Percentiles rank a stretch among this genome's conserved stretches.
Conservation (phyloP, 1,140 invertebrate species). For the Trissolcus basalis region DNA sequence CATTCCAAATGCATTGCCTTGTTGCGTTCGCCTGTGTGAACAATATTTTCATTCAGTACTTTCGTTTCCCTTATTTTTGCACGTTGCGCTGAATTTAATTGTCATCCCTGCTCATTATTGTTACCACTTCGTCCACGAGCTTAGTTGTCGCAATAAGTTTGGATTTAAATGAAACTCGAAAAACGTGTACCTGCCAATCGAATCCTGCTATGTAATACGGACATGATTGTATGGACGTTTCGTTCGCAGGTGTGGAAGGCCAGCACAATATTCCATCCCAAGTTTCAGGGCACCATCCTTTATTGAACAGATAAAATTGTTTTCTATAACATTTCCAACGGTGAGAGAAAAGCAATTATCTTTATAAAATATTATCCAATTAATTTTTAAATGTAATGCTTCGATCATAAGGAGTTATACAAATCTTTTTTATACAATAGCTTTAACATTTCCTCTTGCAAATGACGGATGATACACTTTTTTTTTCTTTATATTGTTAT, state of each 20-base stretch:
- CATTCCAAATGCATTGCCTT: constrained; percentile 77
- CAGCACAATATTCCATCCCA: constrained; percentile 79
- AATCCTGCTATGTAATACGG: constrained; percentile 76
- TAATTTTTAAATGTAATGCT: no score
- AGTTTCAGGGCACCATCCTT: constrained; percentile 74
- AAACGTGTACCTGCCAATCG: constrained; percentile 61
- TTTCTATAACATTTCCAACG: no score
- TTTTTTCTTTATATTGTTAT: no score
- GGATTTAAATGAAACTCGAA: no score
- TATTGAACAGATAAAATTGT: constrained; percentile 16
- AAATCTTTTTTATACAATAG: no score
- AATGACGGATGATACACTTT: no score
- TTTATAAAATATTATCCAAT: no score
- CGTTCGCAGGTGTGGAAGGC: constrained; percentile 74
- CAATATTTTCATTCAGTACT: not conserved
- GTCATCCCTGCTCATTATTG: not conserved
- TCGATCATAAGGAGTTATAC: no score
- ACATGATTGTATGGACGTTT: constrained; percentile 72
- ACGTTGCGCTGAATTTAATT: not conserved
- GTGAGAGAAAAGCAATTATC: no score
- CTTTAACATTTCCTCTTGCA: no score
- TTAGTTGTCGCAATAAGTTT: no score
- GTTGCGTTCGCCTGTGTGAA: constrained; percentile 76
- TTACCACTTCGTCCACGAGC: no score
- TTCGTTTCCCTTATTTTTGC: not conserved